Evolutionary conservation across 2,113 vertebrate genomes (phyloP), one percentile per base, ranked within the genome.

Genomic region (Siniperca knerii): DNA sequence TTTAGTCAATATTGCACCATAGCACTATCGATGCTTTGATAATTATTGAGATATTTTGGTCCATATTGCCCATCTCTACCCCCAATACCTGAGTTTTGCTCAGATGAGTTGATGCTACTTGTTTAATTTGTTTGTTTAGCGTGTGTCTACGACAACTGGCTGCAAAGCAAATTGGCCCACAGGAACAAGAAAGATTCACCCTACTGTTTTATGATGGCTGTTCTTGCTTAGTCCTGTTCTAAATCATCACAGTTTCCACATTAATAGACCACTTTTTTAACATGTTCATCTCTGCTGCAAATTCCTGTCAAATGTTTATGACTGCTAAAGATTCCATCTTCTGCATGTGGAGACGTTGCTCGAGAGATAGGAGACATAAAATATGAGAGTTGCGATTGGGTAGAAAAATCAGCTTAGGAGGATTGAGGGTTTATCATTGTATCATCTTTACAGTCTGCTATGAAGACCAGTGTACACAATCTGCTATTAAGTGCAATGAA

Each of bases 181-280:
- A 58, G 50, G 57, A 88, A 44, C 57, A 70, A 40, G 42, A 75
- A 61, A 67, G n/a, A 88, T 84, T 77, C 67, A 68, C 29, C 58
- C 18, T n/a, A 4, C n/a, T 12, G 37, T 80, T 87, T 86, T 84
- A 89, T 84, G 71, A 81, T 74, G 42, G 12, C 67, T 80, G 67
- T 70, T 88, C 66, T 86, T 85, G 75, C 74, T 79, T 67, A 57
- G 62, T 80, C 76, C 44, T 75, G 29, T 65, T 82, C 57, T 77
- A 75, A 81, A 85, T 85, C 68, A 79, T 82, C 74, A 74, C n/a
- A 78, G 67, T 88, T 86, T 87, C 61, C 75, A 72, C 65, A 83
- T 60, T 58, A 84, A 67, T 65, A 40, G 40, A 52, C 55, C 40
- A 20, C 46, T 77, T 74, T 74, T 66, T 35, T 48, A 82, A 77